These are phyloP conservation scores for Merops nubicus DNA, from an alignment of 2,113 vertebrate genomes.

Conservation along the genomic window DNA sequence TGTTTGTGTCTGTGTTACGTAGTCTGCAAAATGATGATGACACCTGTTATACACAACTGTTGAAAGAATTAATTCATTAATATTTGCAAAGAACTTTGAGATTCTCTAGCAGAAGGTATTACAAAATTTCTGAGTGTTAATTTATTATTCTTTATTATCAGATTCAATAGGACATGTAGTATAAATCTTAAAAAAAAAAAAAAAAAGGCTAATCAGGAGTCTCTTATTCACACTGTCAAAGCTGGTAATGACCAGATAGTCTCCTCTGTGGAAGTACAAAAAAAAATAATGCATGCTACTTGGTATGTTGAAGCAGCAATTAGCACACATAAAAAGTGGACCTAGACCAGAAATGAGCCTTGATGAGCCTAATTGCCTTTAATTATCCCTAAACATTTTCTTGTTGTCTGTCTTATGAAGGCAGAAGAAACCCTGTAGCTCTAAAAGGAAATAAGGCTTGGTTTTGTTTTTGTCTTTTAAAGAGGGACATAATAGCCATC, in stretches of 20 bases:
- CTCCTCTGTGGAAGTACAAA: conserved; percentile 59
- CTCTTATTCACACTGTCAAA: conserved; percentile 67
- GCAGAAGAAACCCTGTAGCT: conserved; percentile 74
- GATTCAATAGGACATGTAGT: conserved; percentile 14
- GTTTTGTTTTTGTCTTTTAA: conserved; percentile 76
- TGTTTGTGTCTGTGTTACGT: conserved; percentile 12
- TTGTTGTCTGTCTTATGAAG: conserved; percentile 72
- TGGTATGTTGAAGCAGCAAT: conserved; percentile 72
- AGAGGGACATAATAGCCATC: conserved; percentile 73
- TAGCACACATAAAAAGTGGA: conserved; percentile 63
- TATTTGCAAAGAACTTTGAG: conserved; percentile 26
- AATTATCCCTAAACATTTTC: conserved; percentile 79
- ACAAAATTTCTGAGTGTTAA: conserved; percentile 16
- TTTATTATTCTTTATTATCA: conserved; percentile 40
- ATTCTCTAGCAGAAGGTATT: conserved; percentile 20
- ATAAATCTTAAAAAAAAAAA: conserved; percentile 43
- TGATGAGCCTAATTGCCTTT: conserved; percentile 80
- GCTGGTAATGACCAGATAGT: conserved; percentile 62
- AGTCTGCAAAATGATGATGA: conserved; percentile 17
- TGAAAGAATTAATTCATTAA: conserved; percentile 48
- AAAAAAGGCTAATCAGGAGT: conserved; percentile 46
- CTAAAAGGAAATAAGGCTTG: conserved; percentile 74
- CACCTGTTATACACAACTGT: neutral
- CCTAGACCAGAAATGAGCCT: conserved; percentile 60
- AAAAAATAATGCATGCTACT: conserved; percentile 33